Conservation (phyloP, 2,888 invertebrate genomes). For the Fissipunctia ypsillon region DNA sequence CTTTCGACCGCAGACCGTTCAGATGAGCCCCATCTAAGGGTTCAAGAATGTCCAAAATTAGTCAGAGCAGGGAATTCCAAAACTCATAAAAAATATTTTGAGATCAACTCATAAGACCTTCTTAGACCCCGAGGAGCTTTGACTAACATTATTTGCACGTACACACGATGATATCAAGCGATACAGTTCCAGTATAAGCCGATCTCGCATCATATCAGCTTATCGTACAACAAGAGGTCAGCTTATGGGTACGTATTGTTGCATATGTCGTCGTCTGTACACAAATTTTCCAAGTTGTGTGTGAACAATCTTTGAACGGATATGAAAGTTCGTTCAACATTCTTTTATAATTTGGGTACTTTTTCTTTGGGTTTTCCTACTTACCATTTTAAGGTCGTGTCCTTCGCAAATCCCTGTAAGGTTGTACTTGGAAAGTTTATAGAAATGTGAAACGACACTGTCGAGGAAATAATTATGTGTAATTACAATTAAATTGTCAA, state of each 20-base stretch:
- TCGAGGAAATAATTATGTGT: constrained; percentile 47
- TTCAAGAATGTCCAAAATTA: constrained; percentile 60
- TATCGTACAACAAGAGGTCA: neutral
- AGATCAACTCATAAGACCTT: constrained; percentile 56
- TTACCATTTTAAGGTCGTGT: constrained; percentile 19
- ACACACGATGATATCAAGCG: neutral
- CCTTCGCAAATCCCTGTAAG: constrained; percentile 46
- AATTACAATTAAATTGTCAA: constrained; percentile 31
- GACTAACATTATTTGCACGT: constrained; percentile 50
- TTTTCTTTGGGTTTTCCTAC: constrained; percentile 56
- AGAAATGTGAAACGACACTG: constrained; percentile 49
- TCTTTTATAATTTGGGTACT: constrained; percentile 49
- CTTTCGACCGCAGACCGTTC: constrained; percentile 54
- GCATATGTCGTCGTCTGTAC: neutral
- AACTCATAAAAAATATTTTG: constrained; percentile 55
- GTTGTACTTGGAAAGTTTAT: constrained; percentile 45
- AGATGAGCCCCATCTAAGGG: constrained; percentile 35
- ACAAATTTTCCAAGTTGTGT: constrained; percentile 39
- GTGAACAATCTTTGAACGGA: constrained; percentile 46
- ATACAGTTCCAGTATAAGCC: constrained; percentile 10
- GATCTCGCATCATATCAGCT: neutral
- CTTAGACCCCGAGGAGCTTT: constrained; percentile 41
- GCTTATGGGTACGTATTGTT: neutral
- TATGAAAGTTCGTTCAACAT: constrained; percentile 55
- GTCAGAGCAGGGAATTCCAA: constrained; percentile 63